Evolutionary conservation across 2,113 vertebrate genomes (phyloP).

Genomic region (Lates calcarifer): DNA sequence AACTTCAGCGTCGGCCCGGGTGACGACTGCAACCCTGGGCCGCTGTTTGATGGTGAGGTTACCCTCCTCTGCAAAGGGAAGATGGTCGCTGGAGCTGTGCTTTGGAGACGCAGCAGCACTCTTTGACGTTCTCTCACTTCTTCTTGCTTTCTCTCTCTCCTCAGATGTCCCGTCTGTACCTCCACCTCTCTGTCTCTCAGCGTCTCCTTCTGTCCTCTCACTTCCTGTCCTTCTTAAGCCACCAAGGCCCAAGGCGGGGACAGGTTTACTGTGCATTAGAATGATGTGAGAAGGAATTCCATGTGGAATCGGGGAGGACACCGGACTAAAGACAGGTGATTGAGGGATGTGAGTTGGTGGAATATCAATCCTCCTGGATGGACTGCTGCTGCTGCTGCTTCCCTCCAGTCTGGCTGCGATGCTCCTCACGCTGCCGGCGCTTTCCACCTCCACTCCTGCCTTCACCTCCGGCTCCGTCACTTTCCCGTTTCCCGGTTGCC

Average conservation of each 20-base stretch:
- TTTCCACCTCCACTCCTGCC: conserved; percentile 29
- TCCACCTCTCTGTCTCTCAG: conserved; percentile 40
- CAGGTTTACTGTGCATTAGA: conserved; percentile 55
- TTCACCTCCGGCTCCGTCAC: neutral
- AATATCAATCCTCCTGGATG: conserved; percentile 37
- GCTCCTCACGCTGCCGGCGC: conserved; percentile 66
- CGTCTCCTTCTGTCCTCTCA: conserved; percentile 60
- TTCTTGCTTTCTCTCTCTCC: conserved; percentile 77
- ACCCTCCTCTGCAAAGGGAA: conserved; percentile 95
- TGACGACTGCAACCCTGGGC: conserved; percentile 79
- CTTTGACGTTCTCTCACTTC: conserved; percentile 49
- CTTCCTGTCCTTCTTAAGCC: conserved; percentile 85
- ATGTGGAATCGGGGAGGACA: conserved; percentile 24
- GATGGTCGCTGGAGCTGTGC: conserved; percentile 87
- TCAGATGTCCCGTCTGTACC: conserved; percentile 54
- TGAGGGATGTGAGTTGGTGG: conserved; percentile 42
- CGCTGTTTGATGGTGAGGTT: conserved; percentile 97
- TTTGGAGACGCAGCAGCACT: conserved; percentile 77
- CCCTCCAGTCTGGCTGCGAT: conserved; percentile 81
- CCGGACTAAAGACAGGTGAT: conserved; percentile 41
- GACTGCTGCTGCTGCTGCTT: conserved; percentile 56
- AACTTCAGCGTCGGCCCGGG: conserved; percentile 35
- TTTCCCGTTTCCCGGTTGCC: conserved; percentile 60
- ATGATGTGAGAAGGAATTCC: conserved; percentile 29
- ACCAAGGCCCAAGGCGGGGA: conserved; percentile 65